These are phyloP conservation scores for Anthopleura sola DNA, from an alignment of 64 coral and sea anemone species.

Conservation along the genomic window DNA sequence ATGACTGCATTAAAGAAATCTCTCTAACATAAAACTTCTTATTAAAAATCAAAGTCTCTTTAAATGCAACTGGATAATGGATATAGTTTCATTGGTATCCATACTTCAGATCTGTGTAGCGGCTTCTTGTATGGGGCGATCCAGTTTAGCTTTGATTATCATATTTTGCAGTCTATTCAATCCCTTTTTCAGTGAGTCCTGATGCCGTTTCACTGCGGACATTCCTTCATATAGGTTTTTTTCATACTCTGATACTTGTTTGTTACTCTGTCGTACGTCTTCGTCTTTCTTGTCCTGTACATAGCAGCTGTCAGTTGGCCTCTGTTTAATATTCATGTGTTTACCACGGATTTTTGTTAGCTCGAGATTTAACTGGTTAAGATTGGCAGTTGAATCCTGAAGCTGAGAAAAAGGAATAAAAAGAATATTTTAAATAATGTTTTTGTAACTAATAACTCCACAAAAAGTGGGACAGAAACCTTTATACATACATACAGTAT, in stretches of 20 bases:
- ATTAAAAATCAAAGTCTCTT: slow-evolving; percentile 1
- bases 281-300: slow-evolving; percentile 72
- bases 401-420: slow-evolving; percentile 40
- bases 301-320: slow-evolving; percentile 56
- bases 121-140: slow-evolving; percentile 40
- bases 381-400: slow-evolving; percentile 95
- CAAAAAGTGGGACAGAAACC: too few species aligned
- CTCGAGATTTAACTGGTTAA: slow-evolving; percentile 86
- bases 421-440: neutral
- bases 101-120: slow-evolving; percentile 1
- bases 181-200: slow-evolving; percentile 97
- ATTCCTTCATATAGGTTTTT: slow-evolving; percentile 99
- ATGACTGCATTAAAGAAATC: slow-evolving; percentile 7
- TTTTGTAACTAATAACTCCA: neutral
- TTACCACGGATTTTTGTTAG: slow-evolving; percentile 86
- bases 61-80: neutral
- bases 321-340: slow-evolving; percentile 87
- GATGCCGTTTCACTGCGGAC: slow-evolving; percentile 95
- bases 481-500: too few species aligned
- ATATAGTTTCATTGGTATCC: neutral
- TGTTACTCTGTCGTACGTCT: slow-evolving; percentile 77
- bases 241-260: slow-evolving; percentile 74
- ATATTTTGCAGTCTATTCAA: slow-evolving; percentile 88
- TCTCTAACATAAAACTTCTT: neutral
- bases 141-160: slow-evolving; percentile 78